These are phyloP conservation scores for Amblyornis subalaris DNA, from an alignment of 2,113 vertebrate genomes.

Conservation along the genomic window DNA sequence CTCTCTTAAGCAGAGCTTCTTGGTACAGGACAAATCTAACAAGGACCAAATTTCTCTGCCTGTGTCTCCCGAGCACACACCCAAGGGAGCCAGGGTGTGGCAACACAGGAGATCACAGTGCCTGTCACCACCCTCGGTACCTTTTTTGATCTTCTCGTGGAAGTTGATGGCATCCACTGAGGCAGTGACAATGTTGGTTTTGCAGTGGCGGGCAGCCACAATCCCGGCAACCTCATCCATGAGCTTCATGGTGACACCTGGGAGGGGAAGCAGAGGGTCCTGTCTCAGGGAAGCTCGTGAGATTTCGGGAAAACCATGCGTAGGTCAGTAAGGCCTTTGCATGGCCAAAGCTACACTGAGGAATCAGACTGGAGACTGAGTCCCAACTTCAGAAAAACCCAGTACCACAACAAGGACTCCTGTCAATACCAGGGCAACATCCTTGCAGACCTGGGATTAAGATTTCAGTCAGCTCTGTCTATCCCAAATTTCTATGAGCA, in stretches of 20 bases:
- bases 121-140: slow-evolving; percentile 41
- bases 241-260: slow-evolving; percentile 97
- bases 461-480: not conserved
- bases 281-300: not conserved
- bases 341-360: rapidly evolving
- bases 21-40: not conserved
- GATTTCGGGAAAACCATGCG: rapidly evolving
- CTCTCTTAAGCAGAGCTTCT: not conserved
- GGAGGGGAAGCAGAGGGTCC: not conserved
- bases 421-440: not conserved
- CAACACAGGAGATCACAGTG: not conserved
- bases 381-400: not conserved
- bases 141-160: slow-evolving; percentile 92
- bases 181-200: slow-evolving; percentile 93
- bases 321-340: not conserved
- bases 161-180: slow-evolving; percentile 96
- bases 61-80: rapidly evolving
- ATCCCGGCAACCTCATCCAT: slow-evolving; percentile 97
- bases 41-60: not conserved
- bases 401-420: not conserved
- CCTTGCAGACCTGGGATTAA: not conserved
- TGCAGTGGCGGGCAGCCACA: slow-evolving; percentile 89
- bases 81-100: rapidly evolving
- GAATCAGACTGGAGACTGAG: rapidly evolving
- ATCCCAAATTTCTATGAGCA: rapidly evolving